Base-by-base conservation (phyloP, 2,888 invertebrate genomes). In the Syritta pipiens region DNA sequence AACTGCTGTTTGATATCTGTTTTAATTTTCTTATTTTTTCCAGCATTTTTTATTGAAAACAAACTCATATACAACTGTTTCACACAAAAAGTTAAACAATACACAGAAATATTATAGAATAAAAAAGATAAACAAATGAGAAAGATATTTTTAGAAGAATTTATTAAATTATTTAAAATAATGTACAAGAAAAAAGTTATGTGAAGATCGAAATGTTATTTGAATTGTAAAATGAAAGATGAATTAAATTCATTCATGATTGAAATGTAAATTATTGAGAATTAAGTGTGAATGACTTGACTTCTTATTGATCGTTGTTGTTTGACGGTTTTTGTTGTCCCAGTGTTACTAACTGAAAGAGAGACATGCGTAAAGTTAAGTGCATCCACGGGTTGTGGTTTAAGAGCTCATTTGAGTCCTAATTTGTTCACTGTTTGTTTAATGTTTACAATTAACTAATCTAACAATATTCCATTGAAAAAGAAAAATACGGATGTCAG, bases 131-230 rank as follows among this genome's bases (percentile, higher is more conserved):
- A 30, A 7, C 49, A 37, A 22, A 46, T 32, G 4, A 22, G 55
- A 37, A 37, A 7, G 14, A 65, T 77, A 77, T 77, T 72, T 77
- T 77, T 77, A 72, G 71, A 77, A 35, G 55, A 67, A 72, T 55
- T 77, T 77, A 77, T 49, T 60, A 55, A 53, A 76, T 48, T 55
- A 60, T 75, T 62, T 10, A 55, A 40, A 30, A 22, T 9, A 53
- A 19, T 44, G 1, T 7, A 10, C 5, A 26, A 10, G 30, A 49
- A 19, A 49, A 17, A 30, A 28, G 30, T 40, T 60, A 48, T 44
- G 28, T 53, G 19, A 37, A 62, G 75, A 69, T 69, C 69, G 62
- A 69, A 69, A 57, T 68, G 20, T 68, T 68, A 42, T 20, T 40
- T 20, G 22, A 10, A 14, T 60, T 72, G 28, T 55, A 12, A 30